Base-by-base conservation (phyloP, 53 echinoderm and acorn worm genomes). In the Luidia sarsii region DNA sequence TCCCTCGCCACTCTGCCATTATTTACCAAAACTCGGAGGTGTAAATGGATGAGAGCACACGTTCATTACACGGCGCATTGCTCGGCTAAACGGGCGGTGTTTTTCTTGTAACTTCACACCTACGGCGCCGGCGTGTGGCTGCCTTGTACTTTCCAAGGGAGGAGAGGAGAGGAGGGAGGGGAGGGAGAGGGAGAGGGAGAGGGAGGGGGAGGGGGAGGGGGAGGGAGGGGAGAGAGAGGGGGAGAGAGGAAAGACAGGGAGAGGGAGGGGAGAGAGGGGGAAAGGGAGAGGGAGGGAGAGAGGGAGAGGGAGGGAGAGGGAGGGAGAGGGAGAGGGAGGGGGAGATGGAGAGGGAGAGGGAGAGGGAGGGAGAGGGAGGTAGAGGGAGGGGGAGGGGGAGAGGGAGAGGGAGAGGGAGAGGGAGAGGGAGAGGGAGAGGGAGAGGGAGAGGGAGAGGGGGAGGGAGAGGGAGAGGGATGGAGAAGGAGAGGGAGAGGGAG, bases 21-120 rank as follows among this genome's bases (percentile, higher is more conserved):
- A 77, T 77, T 72, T 61, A 39, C 19, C 77, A 29, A 35, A 60
- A 32, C 45, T 9, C 13, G 13, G 13, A 29, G 48, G 77, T 60
- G 61, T 61, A 77, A 57, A 43, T 31, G 39, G 62, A 57, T 38
- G 18, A 10, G 31, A 16, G 14, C 9, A 23, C 46, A 77, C 55
- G 48, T 77, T 77, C 60, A 77, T 77, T 77, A 77, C 77, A 43
- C 7, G 41, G 16, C 15, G 45, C 60, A 60, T 20, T 57, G 57
- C 31, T 18, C 19, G 3, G 77, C 61, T 60, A 77, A 60, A 39
- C 61, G 48, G 36, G 68, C 61, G 14, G 43, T 77, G 16, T 77
- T 77, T 39, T 77, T 29, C 43, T 77, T 77, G 77, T 77, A 77
- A 77, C 33, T n/a, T 9, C 77, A 77, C 61, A 77, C 61, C 77